Conservation (phyloP, 2,113 vertebrate genomes). For the Merops nubicus region DNA sequence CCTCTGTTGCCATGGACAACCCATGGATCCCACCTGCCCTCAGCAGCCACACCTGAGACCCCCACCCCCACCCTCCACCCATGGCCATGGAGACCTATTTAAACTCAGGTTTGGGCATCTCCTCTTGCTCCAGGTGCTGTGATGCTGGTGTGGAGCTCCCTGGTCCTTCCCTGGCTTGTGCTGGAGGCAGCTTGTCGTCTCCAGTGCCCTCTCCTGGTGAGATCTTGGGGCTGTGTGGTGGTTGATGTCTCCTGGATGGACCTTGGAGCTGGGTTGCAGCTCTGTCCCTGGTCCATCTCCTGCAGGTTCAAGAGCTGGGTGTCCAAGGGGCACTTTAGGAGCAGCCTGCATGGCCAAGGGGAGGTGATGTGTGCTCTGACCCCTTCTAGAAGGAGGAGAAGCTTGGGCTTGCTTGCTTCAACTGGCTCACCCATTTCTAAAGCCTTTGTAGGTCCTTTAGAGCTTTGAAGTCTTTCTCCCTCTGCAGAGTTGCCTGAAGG, state of each 20-base stretch:
- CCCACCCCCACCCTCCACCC: too few species aligned
- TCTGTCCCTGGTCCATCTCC: not conserved
- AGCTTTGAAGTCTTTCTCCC: not conserved
- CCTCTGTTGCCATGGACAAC: too few species aligned
- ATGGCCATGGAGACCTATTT: not conserved
- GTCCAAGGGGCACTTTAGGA: not conserved
- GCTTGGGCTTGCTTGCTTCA: not conserved
- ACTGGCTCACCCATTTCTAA: not conserved
- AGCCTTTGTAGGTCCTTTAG: not conserved
- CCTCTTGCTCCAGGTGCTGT: fast-evolving
- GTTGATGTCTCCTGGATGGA: not conserved
- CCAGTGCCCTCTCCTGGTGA: conserved; percentile 12
- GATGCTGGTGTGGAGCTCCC: not conserved
- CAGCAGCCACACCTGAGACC: not conserved
- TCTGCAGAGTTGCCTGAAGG: not conserved
- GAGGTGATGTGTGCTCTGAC: not conserved
- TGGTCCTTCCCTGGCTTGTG: fast-evolving
- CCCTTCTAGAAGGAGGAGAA: not conserved
- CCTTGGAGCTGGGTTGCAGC: not conserved
- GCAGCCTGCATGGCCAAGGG: not conserved
- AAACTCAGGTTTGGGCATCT: not conserved
- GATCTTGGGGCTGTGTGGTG: not conserved
- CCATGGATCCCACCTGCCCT: too few species aligned
- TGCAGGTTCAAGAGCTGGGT: not conserved
- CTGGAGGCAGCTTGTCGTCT: not conserved